Percentiles rank a stretch among this genome's conserved stretches.
These are phyloP conservation scores for Tiliacea aurago DNA, from an alignment of 2,888 invertebrate species.

Conservation along the genomic window DNA sequence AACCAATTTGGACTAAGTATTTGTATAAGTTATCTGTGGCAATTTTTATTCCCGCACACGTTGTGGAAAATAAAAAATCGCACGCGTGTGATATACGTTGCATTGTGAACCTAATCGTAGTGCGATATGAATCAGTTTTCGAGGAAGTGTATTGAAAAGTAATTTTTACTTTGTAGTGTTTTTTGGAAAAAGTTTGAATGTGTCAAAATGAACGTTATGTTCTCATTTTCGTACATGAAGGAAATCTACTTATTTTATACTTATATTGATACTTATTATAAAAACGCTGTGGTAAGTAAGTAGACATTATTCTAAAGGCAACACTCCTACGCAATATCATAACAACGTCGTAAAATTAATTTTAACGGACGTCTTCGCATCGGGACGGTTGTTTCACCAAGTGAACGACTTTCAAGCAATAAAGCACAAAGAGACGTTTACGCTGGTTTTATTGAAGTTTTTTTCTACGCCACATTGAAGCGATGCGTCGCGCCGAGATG, in stretches of 20 bases:
- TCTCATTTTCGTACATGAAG: no score
- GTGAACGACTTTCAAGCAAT: slow-evolving; percentile 84
- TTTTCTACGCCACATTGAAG: slow-evolving; percentile 82
- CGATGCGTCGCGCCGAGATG: slow-evolving; percentile 74
- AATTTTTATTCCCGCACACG: no score
- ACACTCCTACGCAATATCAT: slow-evolving; percentile 66
- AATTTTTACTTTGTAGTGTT: no score
- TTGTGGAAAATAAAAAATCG: no score
- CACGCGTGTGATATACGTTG: no score
- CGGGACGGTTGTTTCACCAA: slow-evolving; percentile 74
- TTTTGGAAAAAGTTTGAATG: no score
- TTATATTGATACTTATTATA: slow-evolving; percentile 18
- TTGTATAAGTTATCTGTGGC: no score
- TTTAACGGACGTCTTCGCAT: slow-evolving; percentile 76
- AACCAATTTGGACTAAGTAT: no score
- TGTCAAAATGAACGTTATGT: no score
- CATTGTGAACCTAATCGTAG: no score
- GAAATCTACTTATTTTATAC: slow-evolving; percentile 18
- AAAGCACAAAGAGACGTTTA: slow-evolving; percentile 81
- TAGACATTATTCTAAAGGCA: slow-evolving; percentile 48
- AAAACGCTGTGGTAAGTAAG: slow-evolving; percentile 40
- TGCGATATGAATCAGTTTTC: no score
- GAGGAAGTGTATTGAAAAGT: no score
- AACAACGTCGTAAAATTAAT: slow-evolving; percentile 76
- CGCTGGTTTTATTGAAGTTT: slow-evolving; percentile 82